Conservation (phyloP, 2,888 invertebrate species). For the Eupelmus urozonus region DNA sequence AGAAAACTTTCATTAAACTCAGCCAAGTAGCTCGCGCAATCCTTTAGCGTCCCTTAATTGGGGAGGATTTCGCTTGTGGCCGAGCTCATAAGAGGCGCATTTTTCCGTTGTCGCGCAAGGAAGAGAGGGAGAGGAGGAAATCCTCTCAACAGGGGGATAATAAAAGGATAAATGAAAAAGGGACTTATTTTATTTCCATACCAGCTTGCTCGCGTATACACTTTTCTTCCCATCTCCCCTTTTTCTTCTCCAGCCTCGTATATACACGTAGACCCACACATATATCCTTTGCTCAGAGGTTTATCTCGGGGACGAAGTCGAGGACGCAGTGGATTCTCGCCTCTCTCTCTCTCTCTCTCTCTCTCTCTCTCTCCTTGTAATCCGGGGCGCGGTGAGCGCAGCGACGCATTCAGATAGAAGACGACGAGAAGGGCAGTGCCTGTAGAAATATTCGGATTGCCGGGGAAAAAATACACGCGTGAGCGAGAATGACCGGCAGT, state of each 20-base stretch:
- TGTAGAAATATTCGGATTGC: conserved; percentile 48
- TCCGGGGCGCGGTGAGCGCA: conserved; percentile 33
- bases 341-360: too few relatives aligned
- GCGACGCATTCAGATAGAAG: conserved; percentile 34
- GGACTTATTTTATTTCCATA: conserved; percentile 48
- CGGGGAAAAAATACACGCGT: conserved; percentile 40
- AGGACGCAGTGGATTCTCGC: conserved; percentile 33
- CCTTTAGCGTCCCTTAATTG: conserved; percentile 27
- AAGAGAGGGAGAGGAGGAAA: too few relatives aligned
- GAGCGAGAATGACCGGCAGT: conserved; percentile 35
- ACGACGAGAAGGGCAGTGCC: conserved; percentile 23
- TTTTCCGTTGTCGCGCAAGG: conserved; percentile 1
- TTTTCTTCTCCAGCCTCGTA: neutral
- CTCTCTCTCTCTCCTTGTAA: too few relatives aligned
- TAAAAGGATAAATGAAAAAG: conserved; percentile 49
- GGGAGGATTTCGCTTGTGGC: conserved; percentile 13
- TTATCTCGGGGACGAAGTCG: conserved; percentile 27
- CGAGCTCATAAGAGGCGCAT: neutral
- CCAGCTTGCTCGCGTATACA: conserved; percentile 16
- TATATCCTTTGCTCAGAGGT: conserved; percentile 7
- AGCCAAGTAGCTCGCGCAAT: conserved; percentile 9
- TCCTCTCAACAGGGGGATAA: conserved; percentile 37
- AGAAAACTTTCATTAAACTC: conserved; percentile 24
- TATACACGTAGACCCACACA: neutral
- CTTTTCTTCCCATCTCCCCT: neutral